phyloP scores from a whole-genome alignment of 2,113 vertebrate genomes.

The Mugil cephalus region DNA sequence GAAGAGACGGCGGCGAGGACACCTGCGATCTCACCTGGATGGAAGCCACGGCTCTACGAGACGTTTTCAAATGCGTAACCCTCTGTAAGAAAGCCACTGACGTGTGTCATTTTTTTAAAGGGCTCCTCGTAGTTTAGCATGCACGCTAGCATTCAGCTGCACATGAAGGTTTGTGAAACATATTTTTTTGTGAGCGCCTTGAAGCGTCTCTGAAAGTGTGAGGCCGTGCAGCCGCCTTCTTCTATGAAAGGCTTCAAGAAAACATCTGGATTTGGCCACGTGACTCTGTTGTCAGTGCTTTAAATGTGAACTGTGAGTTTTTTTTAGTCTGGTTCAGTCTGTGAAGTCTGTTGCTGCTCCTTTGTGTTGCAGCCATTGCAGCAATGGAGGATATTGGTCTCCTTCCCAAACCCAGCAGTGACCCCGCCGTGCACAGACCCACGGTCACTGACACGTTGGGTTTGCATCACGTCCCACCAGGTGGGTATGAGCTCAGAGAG shows the following conservation, averaged over 20 bases:
- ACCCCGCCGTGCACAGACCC: slow-evolving; percentile 25
- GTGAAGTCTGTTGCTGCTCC: not conserved
- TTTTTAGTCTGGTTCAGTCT: no score
- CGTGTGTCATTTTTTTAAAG: no score
- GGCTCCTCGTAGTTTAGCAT: not conserved
- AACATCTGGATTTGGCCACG: slow-evolving; percentile 30
- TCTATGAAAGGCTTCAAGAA: not conserved
- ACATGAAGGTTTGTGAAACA: not conserved
- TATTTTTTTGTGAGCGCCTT: no score
- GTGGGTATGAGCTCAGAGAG: slow-evolving; percentile 30
- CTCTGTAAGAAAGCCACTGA: slow-evolving; percentile 25
- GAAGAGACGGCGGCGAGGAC: not conserved
- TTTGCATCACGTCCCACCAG: slow-evolving; percentile 26
- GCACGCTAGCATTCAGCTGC: not conserved
- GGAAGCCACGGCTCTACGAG: slow-evolving; percentile 51
- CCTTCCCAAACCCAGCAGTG: slow-evolving; percentile 38
- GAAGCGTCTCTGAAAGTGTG: no score
- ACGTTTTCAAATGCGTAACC: slow-evolving; percentile 59
- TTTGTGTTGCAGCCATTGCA: slow-evolving; percentile 47
- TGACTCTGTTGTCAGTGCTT: not conserved
- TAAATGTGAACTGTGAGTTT: no score
- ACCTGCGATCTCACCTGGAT: slow-evolving; percentile 22
- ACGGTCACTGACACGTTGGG: slow-evolving; percentile 20
- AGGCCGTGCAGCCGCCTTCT: slow-evolving; percentile 9
- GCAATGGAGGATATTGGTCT: slow-evolving; percentile 57